Evolutionary conservation across 1,140 invertebrate species (phyloP).

Genomic region (Dendroctonus ponderosae): DNA sequence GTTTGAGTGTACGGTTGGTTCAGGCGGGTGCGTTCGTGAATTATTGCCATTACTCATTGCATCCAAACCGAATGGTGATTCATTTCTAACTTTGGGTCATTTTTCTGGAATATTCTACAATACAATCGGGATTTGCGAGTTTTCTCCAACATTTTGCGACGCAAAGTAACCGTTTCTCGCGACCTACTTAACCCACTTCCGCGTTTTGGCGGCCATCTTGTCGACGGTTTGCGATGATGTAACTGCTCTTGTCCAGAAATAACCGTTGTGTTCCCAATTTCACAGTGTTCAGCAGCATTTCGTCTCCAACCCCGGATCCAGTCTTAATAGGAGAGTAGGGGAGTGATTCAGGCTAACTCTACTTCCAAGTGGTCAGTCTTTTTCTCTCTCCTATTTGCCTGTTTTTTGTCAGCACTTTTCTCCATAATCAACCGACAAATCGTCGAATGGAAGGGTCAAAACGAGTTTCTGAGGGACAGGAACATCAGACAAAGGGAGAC

Average conservation of each 20-base stretch:
- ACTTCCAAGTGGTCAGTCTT: slow-evolving; percentile 44
- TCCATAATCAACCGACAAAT: neutral
- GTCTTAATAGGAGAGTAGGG: slow-evolving; percentile 43
- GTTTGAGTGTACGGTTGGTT: slow-evolving; percentile 29
- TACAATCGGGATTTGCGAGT: neutral
- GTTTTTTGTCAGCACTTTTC: slow-evolving; percentile 34
- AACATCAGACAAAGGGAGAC: slow-evolving; percentile 4
- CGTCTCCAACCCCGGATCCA: neutral
- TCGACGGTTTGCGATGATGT: slow-evolving; percentile 15
- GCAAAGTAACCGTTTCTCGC: slow-evolving; percentile 1
- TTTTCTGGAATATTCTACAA: neutral
- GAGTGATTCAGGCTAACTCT: slow-evolving; percentile 46
- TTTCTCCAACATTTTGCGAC: slow-evolving; percentile 7
- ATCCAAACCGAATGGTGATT: too few species aligned
- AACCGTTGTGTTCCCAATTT: slow-evolving; percentile 5
- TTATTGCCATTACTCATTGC: neutral
- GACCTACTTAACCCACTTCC: slow-evolving; percentile 40
- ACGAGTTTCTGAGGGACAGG: slow-evolving; percentile 4
- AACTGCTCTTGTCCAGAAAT: slow-evolving; percentile 4
- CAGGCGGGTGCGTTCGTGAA: slow-evolving; percentile 13
- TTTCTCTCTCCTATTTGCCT: slow-evolving; percentile 48
- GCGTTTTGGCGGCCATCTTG: slow-evolving; percentile 41
- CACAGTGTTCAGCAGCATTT: slow-evolving; percentile 2
- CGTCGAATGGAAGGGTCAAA: neutral
- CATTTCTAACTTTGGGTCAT: neutral